Base-by-base conservation (phyloP, 2,113 vertebrate species). In the Lepus timidus region DNA sequence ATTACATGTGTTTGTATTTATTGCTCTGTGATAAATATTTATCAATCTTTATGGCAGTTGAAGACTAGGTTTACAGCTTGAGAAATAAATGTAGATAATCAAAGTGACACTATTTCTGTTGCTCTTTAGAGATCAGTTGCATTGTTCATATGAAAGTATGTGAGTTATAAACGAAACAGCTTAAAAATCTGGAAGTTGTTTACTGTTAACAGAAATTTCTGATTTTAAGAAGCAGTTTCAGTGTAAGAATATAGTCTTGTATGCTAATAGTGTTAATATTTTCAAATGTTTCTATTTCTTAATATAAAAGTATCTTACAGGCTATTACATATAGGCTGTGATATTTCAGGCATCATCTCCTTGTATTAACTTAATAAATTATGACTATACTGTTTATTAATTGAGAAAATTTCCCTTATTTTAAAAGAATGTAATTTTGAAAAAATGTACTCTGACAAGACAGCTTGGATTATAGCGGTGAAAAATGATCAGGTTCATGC, bases 1-100 rank as follows among this genome's bases (percentile, higher is more conserved):
- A 76, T 82, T 93, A 19, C 70, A 76, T 62, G 87, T 92, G 86
- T 76, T 95, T 95, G 85, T 82, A 75, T 93, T 91, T 95, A 94
- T 91, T 88, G 16, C 74, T 90, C 31, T 67, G 3, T 76, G 73
- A 55, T 85, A 82, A 93, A 91, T 95, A 51, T 90, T 96, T 92
- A 78, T 39, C 55, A 51, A 51, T 39, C 33, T 92, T 83, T 83
- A 62, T 49, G 73, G 33, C 55, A 91, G 58, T 64, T 79, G 25
- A 33, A 95, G 85, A 82, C 95, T 89, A 85, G 64, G 23, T 92
- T 96, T 96, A 94, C 29, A 95, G 94, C 75, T 88, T 95, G 68
- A 79, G 82, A 92, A 97, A 93, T 95, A 92, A 96, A 91, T 96
- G 85, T 44, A 96, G 80, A 95, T 90, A 89, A 91, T 90, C 29